Evolutionary conservation across 53 echinoderm and acorn worm genomes (phyloP).

Genomic region (Mesocentrotus franciscanus): DNA sequence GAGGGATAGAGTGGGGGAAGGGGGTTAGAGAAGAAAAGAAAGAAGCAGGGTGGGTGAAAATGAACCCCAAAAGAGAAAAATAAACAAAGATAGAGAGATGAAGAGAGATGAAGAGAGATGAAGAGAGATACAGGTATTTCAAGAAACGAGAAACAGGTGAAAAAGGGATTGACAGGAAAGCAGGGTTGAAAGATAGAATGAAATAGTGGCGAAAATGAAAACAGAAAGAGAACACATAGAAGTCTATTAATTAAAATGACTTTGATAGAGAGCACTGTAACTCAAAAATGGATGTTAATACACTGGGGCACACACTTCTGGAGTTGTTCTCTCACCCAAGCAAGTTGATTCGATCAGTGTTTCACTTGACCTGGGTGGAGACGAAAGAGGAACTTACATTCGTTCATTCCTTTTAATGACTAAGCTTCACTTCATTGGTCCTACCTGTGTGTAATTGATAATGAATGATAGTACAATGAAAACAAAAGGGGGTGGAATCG

Average conservation of each 20-base stretch:
- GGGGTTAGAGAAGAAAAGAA: not conserved
- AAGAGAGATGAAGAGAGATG: not conserved
- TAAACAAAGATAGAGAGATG: not conserved
- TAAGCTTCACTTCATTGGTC: not conserved
- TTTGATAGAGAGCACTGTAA: not conserved
- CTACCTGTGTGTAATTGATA: not conserved
- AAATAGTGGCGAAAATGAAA: not conserved
- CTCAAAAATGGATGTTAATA: not conserved
- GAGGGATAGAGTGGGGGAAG: not conserved
- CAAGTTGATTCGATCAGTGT: not conserved
- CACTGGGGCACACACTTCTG: too few relatives aligned
- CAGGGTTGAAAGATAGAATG: not conserved
- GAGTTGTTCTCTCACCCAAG: not conserved
- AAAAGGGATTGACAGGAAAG: not conserved
- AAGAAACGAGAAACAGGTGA: not conserved
- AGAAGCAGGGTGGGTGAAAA: too few relatives aligned
- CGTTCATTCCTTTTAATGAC: not conserved
- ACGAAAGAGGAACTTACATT: not conserved
- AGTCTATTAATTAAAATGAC: not conserved
- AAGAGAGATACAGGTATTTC: not conserved
- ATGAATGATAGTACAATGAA: not conserved
- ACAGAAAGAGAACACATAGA: slow-evolving; percentile 16
- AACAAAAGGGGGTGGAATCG: not conserved
- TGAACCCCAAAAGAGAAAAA: too few relatives aligned
- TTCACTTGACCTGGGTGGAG: not conserved